phyloP scores from a whole-genome alignment of 2,797 vertebrate genomes.

The Sphenodon punctatus region DNA sequence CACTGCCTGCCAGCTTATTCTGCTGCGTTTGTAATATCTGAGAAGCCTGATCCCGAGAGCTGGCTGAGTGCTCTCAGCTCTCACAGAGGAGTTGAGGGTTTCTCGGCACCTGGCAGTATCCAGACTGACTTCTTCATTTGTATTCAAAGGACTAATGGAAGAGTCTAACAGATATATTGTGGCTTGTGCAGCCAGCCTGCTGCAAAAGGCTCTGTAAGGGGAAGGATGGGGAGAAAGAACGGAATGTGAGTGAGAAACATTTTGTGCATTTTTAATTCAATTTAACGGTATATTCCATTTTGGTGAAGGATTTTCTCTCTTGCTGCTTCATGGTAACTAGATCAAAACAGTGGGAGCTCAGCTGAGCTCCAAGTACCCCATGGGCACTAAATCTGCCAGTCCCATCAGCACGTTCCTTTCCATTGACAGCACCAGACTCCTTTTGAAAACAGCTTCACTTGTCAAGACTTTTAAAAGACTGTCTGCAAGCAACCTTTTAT shows the following conservation, averaged over 20 bases:
- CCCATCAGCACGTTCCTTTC: constrained; percentile 15
- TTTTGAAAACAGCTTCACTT: constrained; percentile 23
- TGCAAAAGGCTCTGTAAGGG: too few relatives aligned
- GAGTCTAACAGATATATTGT: not conserved
- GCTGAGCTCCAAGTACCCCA: not conserved
- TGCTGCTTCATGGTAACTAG: not conserved
- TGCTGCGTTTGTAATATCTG: too few relatives aligned
- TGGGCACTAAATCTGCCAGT: not conserved
- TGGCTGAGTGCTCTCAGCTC: not conserved
- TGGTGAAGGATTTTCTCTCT: not conserved
- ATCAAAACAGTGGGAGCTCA: constrained; percentile 24
- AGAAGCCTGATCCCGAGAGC: not conserved
- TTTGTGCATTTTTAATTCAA: not conserved
- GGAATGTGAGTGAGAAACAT: not conserved
- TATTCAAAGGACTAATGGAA: too few relatives aligned
- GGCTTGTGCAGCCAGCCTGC: too few relatives aligned
- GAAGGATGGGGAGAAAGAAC: not conserved
- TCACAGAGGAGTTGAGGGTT: not conserved
- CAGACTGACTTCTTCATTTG: not conserved
- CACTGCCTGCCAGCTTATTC: too few relatives aligned
- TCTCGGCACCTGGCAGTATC: not conserved
- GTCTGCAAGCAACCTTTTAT: not conserved
- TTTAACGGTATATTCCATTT: not conserved
- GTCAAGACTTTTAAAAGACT: constrained; percentile 15
- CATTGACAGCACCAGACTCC: not conserved